Evolutionary conservation across 2,113 vertebrate species (phyloP).

Genomic region (Elachura formosa): DNA sequence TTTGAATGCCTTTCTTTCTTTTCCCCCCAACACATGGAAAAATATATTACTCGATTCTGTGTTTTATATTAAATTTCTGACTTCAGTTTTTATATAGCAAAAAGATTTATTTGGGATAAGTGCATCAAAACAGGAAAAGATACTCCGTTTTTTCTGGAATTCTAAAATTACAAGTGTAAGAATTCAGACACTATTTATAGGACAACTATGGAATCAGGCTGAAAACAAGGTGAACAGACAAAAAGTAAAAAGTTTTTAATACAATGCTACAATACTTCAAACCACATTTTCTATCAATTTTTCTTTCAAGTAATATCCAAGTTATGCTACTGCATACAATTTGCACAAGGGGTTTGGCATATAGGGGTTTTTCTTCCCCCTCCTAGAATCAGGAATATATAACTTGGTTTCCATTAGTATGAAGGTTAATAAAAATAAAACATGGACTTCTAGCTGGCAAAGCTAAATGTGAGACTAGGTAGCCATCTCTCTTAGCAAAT

Average conservation of each 20-base stretch:
- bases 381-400: not conserved
- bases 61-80: not conserved
- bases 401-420: not conserved
- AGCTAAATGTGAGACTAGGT: not conserved
- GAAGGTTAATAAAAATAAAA: not conserved
- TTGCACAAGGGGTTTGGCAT: not conserved
- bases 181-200: not conserved
- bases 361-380: not conserved
- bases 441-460: not conserved
- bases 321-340: not conserved
- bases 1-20: not conserved
- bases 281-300: not conserved
- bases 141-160: not conserved
- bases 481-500: not conserved
- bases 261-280: fast-evolving
- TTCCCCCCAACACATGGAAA: not conserved
- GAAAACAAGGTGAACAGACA: not conserved
- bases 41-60: not conserved
- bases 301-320: not conserved
- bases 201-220: not conserved
- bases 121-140: not conserved
- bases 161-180: not conserved
- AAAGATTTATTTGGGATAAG: not conserved
- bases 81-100: not conserved
- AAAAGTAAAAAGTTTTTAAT: not conserved